Conservation (phyloP, 1,140 invertebrate genomes). For the Scylla paramamosain region DNA sequence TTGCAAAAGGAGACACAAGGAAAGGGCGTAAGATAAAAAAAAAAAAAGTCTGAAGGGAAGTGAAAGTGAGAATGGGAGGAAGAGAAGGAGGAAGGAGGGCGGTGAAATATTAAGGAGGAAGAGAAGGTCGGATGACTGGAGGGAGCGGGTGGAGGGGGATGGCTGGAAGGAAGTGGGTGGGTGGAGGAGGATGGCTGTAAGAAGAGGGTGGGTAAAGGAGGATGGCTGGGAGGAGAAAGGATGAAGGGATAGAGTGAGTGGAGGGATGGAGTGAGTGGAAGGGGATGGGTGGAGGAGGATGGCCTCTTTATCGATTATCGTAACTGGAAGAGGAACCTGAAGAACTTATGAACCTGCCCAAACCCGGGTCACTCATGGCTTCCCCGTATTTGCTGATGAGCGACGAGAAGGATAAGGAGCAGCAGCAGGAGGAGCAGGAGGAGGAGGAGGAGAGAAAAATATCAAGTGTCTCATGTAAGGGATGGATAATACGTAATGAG, state of each 20-base stretch:
- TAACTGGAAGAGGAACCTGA: too few relatives aligned
- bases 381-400: background rate
- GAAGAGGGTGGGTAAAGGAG: too few relatives aligned
- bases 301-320: too few relatives aligned
- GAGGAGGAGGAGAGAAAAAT: background rate
- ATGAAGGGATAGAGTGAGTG: too few relatives aligned
- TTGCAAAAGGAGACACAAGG: too few relatives aligned
- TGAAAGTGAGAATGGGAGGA: background rate
- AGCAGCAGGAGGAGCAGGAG: background rate
- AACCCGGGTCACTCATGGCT: background rate
- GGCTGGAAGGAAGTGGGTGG: background rate
- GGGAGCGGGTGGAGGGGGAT: background rate
- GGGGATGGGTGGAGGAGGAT: too few relatives aligned
- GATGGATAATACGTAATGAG: slow-evolving; percentile 25
- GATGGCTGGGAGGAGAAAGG: too few relatives aligned
- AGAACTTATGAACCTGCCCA: too few relatives aligned
- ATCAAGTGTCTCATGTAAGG: background rate
- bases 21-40: too few relatives aligned
- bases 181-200: too few relatives aligned
- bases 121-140: background rate
- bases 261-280: too few relatives aligned
- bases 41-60: background rate
- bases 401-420: background rate
- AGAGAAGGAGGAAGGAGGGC: background rate
- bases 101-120: background rate